These are phyloP conservation scores for Odiellus spinosus DNA, from an alignment of 2,888 invertebrate species.

Conservation along the genomic window DNA sequence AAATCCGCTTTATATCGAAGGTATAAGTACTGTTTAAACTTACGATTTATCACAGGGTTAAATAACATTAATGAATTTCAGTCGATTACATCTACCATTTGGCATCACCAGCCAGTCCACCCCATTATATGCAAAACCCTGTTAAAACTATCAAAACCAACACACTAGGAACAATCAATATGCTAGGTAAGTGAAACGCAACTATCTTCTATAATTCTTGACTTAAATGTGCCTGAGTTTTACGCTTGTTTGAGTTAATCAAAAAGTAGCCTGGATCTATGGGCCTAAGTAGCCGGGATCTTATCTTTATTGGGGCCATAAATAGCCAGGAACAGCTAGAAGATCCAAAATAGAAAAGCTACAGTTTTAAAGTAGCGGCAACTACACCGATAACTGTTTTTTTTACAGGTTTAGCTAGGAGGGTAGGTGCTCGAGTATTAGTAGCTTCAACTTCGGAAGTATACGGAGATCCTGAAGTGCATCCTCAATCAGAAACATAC, in stretches of 20 bases:
- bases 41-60: too few species aligned
- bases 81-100: constrained; percentile 80
- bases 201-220: too few species aligned
- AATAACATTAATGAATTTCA: constrained; percentile 25
- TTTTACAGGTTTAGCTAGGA: constrained; percentile 68
- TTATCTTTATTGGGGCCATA: too few species aligned
- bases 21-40: too few species aligned
- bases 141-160: constrained; percentile 99
- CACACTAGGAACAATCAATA: constrained; percentile 86
- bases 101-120: constrained; percentile 96
- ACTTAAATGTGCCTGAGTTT: too few species aligned
- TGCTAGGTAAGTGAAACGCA: constrained; percentile 52
- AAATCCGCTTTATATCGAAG: constrained; percentile 91
- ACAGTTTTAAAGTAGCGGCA: too few species aligned
- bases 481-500: constrained; percentile 93
- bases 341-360: too few species aligned
- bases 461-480: constrained; percentile 95
- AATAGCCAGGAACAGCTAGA: too few species aligned
- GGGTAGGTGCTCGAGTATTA: constrained; percentile 77
- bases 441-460: constrained; percentile 98
- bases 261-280: too few species aligned
- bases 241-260: too few species aligned
- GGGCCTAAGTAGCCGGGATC: too few species aligned
- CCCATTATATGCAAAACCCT: constrained; percentile 99
- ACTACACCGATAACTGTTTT: too few species aligned